Evolutionary conservation across 1,140 invertebrate genomes (phyloP).

Genomic region (Tyrophagus putrescentiae): DNA sequence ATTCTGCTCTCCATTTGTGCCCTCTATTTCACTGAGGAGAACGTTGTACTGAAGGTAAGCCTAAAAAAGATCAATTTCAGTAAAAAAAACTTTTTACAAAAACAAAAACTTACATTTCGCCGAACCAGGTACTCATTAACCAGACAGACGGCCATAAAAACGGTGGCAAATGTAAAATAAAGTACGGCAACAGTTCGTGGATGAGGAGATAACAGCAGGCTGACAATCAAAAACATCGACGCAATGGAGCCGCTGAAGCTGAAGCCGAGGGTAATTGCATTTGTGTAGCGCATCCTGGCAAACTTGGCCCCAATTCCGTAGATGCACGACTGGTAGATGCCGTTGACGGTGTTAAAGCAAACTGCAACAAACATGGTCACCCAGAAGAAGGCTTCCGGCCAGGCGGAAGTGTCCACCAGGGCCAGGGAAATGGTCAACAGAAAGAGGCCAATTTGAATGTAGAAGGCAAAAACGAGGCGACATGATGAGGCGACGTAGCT

Average conservation of each 20-base stretch:
- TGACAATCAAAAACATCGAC: slow-evolving; percentile 58
- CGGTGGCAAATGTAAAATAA: slow-evolving; percentile 87
- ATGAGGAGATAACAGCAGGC: slow-evolving; percentile 52
- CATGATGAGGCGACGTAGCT: slow-evolving; percentile 43
- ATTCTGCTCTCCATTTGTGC: too few species aligned
- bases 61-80: too few species aligned
- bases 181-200: slow-evolving; percentile 75
- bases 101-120: slow-evolving; percentile 27
- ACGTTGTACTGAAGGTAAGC: too few species aligned
- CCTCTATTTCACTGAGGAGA: too few species aligned
- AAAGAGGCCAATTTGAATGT: slow-evolving; percentile 71
- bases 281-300: slow-evolving; percentile 69
- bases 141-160: slow-evolving; percentile 77
- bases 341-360: slow-evolving; percentile 75
- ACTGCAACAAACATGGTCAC: slow-evolving; percentile 71
- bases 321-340: slow-evolving; percentile 91
- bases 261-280: slow-evolving; percentile 79
- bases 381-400: slow-evolving; percentile 73
- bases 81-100: too few species aligned
- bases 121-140: slow-evolving; percentile 93
- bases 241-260: slow-evolving; percentile 88
- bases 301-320: slow-evolving; percentile 85
- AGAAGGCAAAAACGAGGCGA: slow-evolving; percentile 73
- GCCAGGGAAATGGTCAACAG: slow-evolving; percentile 75
- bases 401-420: slow-evolving; percentile 64